Conservation (phyloP, 2,888 invertebrate species). For the Seladonia tumulorum region DNA sequence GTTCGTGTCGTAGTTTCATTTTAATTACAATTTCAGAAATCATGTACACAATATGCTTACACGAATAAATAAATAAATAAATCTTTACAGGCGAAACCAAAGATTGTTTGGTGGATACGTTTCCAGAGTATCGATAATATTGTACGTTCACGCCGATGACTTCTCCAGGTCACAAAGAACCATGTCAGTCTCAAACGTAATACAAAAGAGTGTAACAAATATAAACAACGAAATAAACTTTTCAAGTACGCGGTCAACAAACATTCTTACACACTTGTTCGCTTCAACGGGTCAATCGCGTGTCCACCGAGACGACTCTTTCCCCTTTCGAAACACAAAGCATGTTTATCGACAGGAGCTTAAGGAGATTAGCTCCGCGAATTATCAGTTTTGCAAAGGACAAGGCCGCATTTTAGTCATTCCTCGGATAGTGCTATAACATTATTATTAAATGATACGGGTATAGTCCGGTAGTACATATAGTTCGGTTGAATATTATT, state of each 20-base stretch:
- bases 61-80: constrained; percentile 44
- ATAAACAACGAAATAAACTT: constrained; percentile 15
- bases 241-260: neutral
- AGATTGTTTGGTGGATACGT: neutral
- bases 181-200: neutral
- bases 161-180: neutral
- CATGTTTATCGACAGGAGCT: neutral
- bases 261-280: constrained; percentile 4
- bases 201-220: neutral
- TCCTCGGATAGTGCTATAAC: neutral
- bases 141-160: neutral
- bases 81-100: constrained; percentile 12
- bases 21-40: constrained; percentile 35
- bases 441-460: neutral
- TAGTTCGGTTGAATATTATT: neutral
- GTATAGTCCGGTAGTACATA: neutral
- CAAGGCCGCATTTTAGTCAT: neutral
- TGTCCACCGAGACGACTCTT: neutral
- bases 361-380: neutral
- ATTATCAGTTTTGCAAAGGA: constrained; percentile 18
- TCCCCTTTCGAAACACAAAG: neutral
- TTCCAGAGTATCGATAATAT: constrained; percentile 38
- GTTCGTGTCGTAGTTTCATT: neutral
- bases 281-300: neutral
- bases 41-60: constrained; percentile 24